Evolutionary conservation across 2,888 invertebrate genomes (phyloP).

Genomic region (Macaria liturata): DNA sequence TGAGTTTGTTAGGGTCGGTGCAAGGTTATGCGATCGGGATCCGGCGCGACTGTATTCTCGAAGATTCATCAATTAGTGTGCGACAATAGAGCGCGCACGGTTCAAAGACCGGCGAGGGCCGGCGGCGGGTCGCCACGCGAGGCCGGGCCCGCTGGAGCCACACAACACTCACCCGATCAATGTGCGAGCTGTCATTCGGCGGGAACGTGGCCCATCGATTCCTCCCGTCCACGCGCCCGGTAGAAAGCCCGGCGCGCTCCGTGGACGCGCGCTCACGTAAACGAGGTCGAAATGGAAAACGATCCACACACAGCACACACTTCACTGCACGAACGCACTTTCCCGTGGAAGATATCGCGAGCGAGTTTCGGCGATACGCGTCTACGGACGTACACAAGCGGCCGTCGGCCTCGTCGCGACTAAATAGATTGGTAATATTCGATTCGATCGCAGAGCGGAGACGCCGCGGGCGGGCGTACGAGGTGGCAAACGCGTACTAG

Average conservation of each 20-base stretch:
- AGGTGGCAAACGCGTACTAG: conserved; percentile 74
- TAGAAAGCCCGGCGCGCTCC: conserved; percentile 63
- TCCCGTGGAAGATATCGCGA: conserved; percentile 16
- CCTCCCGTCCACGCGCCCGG: conserved; percentile 51
- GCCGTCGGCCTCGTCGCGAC: conserved; percentile 43
- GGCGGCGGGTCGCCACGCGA: conserved; percentile 32
- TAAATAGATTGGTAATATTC: conserved; percentile 41
- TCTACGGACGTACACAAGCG: conserved; percentile 34
- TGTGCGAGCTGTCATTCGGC: conserved; percentile 66
- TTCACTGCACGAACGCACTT: conserved; percentile 49
- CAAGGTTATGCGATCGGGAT: conserved; percentile 12
- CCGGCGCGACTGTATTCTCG: conserved; percentile 41
- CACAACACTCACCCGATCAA: conserved; percentile 72
- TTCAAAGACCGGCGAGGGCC: conserved; percentile 65
- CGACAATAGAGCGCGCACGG: conserved; percentile 48
- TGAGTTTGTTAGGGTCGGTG: conserved; percentile 5
- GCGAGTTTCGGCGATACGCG: conserved; percentile 12
- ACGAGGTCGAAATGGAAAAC: conserved; percentile 70
- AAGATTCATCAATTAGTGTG: conserved; percentile 51
- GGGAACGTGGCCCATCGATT: conserved; percentile 66
- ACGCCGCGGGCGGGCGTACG: conserved; percentile 55
- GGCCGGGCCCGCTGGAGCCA: conserved; percentile 22
- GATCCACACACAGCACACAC: conserved; percentile 51
- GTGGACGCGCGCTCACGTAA: conserved; percentile 56
- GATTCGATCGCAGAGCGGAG: conserved; percentile 36